Conservation (phyloP, 2,888 invertebrate genomes). For the Schizotus pectinicornis region DNA sequence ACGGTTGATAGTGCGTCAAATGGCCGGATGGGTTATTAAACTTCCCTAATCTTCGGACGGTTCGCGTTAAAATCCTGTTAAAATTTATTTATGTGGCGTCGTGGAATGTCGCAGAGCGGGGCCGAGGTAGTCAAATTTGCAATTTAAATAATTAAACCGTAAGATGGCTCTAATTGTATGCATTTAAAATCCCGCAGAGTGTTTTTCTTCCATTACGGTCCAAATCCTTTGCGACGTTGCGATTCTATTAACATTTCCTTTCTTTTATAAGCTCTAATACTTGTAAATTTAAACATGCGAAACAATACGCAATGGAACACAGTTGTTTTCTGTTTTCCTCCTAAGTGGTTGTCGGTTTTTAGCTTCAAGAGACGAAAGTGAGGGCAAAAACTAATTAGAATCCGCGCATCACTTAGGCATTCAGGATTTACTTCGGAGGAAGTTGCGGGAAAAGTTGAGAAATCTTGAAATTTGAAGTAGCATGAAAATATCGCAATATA, state of each 20-base stretch:
- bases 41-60: slow-evolving; percentile 23
- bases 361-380: no score
- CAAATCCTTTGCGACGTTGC: slow-evolving; percentile 30
- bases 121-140: slow-evolving; percentile 39
- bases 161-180: slow-evolving; percentile 39
- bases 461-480: no score
- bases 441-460: no score
- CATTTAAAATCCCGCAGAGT: slow-evolving; percentile 37
- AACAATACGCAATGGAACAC: slow-evolving; percentile 23
- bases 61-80: slow-evolving; percentile 20
- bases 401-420: no score
- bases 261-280: slow-evolving; percentile 24
- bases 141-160: slow-evolving; percentile 41
- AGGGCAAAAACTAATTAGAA: no score
- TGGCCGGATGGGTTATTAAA: slow-evolving; percentile 24
- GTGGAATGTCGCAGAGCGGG: slow-evolving; percentile 22
- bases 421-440: no score
- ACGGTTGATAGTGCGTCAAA: background rate
- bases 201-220: slow-evolving; percentile 40
- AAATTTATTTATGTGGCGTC: slow-evolving; percentile 29
- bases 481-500: no score
- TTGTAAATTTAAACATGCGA: slow-evolving; percentile 34
- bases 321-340: slow-evolving; percentile 13
- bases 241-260: slow-evolving; percentile 33
- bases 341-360: slow-evolving; percentile 6